These are phyloP conservation scores for Strix occidentalis DNA, from an alignment of 2,797 vertebrate genomes.

Conservation along the genomic window DNA sequence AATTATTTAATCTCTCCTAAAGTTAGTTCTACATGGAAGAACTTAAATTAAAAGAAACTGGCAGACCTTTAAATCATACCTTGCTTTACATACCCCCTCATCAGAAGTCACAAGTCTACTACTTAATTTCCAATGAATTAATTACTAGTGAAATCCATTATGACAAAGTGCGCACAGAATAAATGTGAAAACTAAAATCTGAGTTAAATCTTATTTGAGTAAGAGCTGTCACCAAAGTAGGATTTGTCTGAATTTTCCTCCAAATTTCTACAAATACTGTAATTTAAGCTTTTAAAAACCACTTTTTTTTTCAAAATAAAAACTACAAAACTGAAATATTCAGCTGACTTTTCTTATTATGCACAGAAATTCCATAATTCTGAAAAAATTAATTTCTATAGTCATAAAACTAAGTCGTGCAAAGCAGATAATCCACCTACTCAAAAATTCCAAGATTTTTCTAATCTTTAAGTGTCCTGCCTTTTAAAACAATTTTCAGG, in stretches of 20 bases:
- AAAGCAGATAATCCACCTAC: neutral
- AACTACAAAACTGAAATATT: neutral
- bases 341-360: neutral
- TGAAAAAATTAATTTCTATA: neutral
- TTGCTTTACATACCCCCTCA: neutral
- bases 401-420: neutral
- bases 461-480: neutral
- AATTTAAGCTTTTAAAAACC: neutral
- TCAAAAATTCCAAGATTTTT: neutral
- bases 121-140: conserved; percentile 18
- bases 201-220: neutral
- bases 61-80: conserved; percentile 12
- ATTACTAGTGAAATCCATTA: neutral
- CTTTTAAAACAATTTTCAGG: neutral
- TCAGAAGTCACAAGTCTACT: neutral
- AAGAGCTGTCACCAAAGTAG: neutral
- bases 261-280: neutral
- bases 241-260: neutral
- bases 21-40: neutral
- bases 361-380: neutral
- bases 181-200: neutral
- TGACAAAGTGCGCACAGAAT: neutral
- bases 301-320: neutral
- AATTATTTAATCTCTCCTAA: neutral
- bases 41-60: neutral